Evolutionary conservation across 2,888 invertebrate genomes (phyloP).

Genomic region (Drosophila nr. perissopoda): DNA sequence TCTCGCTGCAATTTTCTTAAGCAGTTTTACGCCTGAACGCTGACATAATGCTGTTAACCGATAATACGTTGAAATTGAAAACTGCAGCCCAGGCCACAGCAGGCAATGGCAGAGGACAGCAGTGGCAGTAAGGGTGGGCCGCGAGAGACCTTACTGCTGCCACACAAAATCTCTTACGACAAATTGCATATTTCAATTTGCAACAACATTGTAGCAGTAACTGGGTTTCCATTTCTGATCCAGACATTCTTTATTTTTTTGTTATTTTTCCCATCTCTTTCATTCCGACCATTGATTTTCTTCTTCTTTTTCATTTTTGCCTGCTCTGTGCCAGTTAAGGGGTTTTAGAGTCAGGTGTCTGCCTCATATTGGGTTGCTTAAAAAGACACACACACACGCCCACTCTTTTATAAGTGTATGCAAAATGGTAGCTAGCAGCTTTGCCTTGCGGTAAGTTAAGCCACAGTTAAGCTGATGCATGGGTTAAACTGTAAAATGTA

Average conservation of each 20-base stretch:
- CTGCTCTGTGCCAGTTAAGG: conserved; percentile 48
- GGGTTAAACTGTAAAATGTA: conserved; percentile 78
- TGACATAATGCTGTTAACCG: conserved; percentile 82
- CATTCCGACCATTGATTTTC: conserved; percentile 4
- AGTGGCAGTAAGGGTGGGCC: conserved; percentile 11
- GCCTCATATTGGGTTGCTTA: conserved; percentile 74
- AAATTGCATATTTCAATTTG: conserved; percentile 81
- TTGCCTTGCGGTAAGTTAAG: conserved; percentile 64
- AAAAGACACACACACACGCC: conserved; percentile 43
- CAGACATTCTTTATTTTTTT: conserved; percentile 36
- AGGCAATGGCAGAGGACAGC: conserved; percentile 5
- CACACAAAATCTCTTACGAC: conserved; percentile 78
- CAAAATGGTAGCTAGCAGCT: conserved; percentile 49
- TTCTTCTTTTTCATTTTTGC: conserved; percentile 20
- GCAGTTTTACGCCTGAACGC: conserved; percentile 83
- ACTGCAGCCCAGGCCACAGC: conserved; percentile 22
- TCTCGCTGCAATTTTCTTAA: conserved; percentile 79
- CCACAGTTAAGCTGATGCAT: conserved; percentile 75
- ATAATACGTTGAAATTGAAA: conserved; percentile 80
- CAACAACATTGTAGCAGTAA: conserved; percentile 65
- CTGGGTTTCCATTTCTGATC: conserved; percentile 52
- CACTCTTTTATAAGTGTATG: conserved; percentile 32
- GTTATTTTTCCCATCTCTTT: neutral
- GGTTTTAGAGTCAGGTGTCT: conserved; percentile 69
- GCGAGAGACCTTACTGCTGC: conserved; percentile 42